A percentile compares a stretch with the other conserved stretches of the same genome.
Conservation (phyloP, 2,113 vertebrate genomes). For the Porphyrio hochstetteri region DNA sequence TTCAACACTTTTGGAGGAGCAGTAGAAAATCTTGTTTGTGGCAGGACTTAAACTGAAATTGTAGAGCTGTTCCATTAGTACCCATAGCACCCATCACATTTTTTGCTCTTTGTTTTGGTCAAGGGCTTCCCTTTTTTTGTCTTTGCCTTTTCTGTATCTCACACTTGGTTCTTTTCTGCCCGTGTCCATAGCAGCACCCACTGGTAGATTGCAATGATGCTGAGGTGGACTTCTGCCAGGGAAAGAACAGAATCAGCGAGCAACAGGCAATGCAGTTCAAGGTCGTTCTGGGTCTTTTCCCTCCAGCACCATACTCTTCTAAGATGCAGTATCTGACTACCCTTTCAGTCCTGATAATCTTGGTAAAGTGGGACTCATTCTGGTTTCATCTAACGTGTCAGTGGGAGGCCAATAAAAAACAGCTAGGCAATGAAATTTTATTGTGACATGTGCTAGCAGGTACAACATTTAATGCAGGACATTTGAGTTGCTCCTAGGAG, state of each 20-base stretch:
- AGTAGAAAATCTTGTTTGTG: neutral
- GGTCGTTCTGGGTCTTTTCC: neutral
- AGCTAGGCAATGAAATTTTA: neutral
- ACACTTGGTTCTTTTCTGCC: slow-evolving; percentile 41
- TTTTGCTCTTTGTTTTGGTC: slow-evolving; percentile 40
- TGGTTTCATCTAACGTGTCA: neutral
- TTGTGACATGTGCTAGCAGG: neutral
- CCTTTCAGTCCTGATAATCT: neutral
- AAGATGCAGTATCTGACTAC: neutral
- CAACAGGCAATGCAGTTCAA: neutral
- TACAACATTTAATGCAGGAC: neutral
- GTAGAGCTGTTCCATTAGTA: slow-evolving; percentile 26
- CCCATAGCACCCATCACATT: slow-evolving; percentile 33
- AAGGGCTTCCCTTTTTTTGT: slow-evolving; percentile 10
- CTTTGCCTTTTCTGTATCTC: slow-evolving; percentile 13
- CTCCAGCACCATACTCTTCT: neutral
- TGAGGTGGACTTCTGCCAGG: slow-evolving; percentile 4
- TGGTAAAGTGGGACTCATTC: neutral
- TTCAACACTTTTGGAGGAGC: neutral
- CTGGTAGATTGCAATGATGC: neutral
- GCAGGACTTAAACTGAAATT: slow-evolving; percentile 34
- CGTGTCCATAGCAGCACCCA: slow-evolving; percentile 54
- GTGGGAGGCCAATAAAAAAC: neutral
- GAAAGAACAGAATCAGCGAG: neutral
- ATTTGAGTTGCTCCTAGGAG: neutral